phyloP scores from a whole-genome alignment of 37 sponge, comb jelly and placozoan genomes.

The Chondrilla cf. caribensis region DNA sequence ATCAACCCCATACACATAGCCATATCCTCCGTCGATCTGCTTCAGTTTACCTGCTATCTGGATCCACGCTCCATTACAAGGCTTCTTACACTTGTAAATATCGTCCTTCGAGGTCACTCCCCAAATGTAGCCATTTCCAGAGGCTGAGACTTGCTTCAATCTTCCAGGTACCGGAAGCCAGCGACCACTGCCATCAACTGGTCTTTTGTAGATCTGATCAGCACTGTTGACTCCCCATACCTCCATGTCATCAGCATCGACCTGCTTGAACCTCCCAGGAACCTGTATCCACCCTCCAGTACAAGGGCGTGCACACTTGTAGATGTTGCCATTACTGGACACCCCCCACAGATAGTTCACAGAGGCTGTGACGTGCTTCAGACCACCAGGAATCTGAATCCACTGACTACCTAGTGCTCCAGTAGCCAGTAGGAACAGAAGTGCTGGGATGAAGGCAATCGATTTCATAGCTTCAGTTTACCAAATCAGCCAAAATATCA shows the following conservation, averaged over 20 bases:
- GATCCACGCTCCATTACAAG: conserved; percentile 44
- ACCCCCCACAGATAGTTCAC: background rate
- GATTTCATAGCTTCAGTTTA: too few relatives aligned
- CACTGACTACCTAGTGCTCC: too few relatives aligned
- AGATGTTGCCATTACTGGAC: background rate
- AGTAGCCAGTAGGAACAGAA: too few relatives aligned
- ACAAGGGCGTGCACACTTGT: background rate
- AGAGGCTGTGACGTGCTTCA: too few relatives aligned
- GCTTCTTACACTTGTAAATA: conserved; percentile 71
- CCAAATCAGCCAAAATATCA: too few relatives aligned
- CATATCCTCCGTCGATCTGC: conserved; percentile 48
- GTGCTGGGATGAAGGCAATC: too few relatives aligned
- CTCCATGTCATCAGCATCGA: background rate
- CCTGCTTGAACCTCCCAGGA: background rate
- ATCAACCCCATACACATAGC: conserved; percentile 43
- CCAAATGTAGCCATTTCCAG: conserved; percentile 73
- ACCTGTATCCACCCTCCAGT: background rate
- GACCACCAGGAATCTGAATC: too few relatives aligned
- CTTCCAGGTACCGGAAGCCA: conserved; percentile 2
- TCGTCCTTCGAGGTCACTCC: conserved; percentile 32
- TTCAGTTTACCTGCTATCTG: conserved; percentile 33
- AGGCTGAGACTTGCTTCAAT: conserved; percentile 22
- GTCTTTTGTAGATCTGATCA: too few relatives aligned
- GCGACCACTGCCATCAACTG: background rate
- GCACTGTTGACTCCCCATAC: too few relatives aligned